These are phyloP conservation scores for Lycophotia porphyrea DNA, from an alignment of 2,888 invertebrate genomes.

Conservation along the genomic window DNA sequence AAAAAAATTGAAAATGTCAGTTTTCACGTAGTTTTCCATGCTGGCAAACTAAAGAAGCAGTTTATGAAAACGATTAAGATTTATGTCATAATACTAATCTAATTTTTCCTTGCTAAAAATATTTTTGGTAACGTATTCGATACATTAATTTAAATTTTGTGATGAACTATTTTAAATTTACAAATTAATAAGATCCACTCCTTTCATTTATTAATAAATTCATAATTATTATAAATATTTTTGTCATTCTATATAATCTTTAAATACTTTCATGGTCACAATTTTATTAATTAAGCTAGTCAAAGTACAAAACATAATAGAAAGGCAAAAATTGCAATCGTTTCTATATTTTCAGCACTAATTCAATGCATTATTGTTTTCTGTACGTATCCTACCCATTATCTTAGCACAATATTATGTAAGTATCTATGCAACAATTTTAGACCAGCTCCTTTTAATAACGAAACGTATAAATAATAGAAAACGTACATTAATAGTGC, in stretches of 20 bases:
- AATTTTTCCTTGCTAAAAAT: constrained; percentile 27
- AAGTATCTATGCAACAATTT: constrained; percentile 7
- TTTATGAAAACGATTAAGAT: constrained; percentile 12
- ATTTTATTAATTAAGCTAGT: constrained; percentile 23
- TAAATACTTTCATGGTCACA: constrained; percentile 58
- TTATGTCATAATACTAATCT: constrained; percentile 1
- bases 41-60: constrained; percentile 12
- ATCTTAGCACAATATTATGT: not conserved
- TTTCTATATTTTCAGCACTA: constrained; percentile 8
- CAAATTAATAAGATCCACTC: constrained; percentile 39
- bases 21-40: constrained; percentile 7
- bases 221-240: constrained; percentile 49
- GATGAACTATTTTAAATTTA: constrained; percentile 42
- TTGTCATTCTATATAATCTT: constrained; percentile 34
- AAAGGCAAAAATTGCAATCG: not conserved
- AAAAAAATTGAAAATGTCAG: constrained; percentile 23
- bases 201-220: constrained; percentile 39
- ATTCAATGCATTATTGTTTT: not conserved
- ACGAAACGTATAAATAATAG: constrained; percentile 35
- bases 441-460: constrained; percentile 7
- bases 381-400: not conserved
- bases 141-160: constrained; percentile 37
- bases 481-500: constrained; percentile 41
- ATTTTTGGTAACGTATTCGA: constrained; percentile 50
- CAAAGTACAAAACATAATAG: constrained; percentile 19